A percentile compares a stretch with the other conserved stretches of the same genome.
Conservation (phyloP, 2,888 invertebrate genomes). For the Aspidiotus destructor region DNA sequence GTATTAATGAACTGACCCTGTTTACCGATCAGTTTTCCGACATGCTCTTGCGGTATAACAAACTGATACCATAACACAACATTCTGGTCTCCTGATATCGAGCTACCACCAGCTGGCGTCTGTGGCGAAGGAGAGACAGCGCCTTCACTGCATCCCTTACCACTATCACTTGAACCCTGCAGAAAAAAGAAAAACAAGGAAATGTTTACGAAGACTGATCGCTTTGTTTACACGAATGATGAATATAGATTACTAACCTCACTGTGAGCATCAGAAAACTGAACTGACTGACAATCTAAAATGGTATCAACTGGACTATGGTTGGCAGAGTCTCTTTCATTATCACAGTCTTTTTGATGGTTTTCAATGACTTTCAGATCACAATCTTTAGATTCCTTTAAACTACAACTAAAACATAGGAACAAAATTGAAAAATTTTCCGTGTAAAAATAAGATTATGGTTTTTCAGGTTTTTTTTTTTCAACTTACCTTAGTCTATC, state of each 20-base stretch:
- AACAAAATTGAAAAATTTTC: not conserved
- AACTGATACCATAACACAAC: constrained; percentile 56
- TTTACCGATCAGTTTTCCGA: constrained; percentile 79
- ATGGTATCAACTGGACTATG: constrained; percentile 62
- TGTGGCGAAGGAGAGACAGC: constrained; percentile 53
- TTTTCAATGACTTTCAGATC: constrained; percentile 29
- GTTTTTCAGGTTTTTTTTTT: not conserved
- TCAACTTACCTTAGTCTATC: constrained; percentile 23
- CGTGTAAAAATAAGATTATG: not conserved
- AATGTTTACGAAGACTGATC: not conserved
- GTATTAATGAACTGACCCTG: constrained; percentile 70
- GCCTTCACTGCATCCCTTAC: constrained; percentile 66
- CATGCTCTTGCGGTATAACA: constrained; percentile 61
- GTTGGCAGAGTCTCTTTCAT: constrained; percentile 59
- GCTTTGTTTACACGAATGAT: not conserved
- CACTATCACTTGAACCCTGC: constrained; percentile 71
- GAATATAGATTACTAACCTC: constrained; percentile 44
- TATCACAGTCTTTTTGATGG: constrained; percentile 31
- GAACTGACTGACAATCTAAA: constrained; percentile 42
- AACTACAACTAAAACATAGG: constrained; percentile 17
- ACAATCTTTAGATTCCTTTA: constrained; percentile 23
- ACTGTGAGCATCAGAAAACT: constrained; percentile 60
- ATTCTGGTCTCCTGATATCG: constrained; percentile 38
- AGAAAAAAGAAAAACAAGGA: not conserved
- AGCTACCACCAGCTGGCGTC: constrained; percentile 47